Evolutionary conservation across 2,113 vertebrate species (phyloP), one percentile per base, ranked within the genome.

Genomic region (Phalacrocorax carbo): DNA sequence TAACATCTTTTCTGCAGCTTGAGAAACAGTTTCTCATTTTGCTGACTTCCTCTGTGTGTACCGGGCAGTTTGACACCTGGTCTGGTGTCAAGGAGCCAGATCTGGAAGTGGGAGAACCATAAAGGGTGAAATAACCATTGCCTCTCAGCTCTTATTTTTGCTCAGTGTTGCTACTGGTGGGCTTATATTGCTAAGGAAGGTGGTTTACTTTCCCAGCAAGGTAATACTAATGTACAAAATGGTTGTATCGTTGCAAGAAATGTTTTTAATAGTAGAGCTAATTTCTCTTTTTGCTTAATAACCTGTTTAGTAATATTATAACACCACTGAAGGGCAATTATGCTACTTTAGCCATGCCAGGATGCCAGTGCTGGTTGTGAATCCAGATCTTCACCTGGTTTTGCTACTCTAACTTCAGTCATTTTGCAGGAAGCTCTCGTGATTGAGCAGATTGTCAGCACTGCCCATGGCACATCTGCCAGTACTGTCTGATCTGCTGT

Each of bases 211-310:
- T 77, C 62, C n/a, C 55, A 70, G 32, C 26, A 66, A 77, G 23
- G 21, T 29, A 85, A 87, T n/a, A 16, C 23, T 76, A 52, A 82
- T 26, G 7, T 32, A 54, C 70, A 79, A 34, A 80, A 76, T 40
- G 4, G 7, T 54, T 72, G 12, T 57, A 73, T 20, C 19, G 88
- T 65, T 36, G 46, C 48, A 57, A 69, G 72, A 78, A 38, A 2
- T 0, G 10, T 21, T 85, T 55, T 64, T 84, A 91, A 60, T 75
- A 82, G 7, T 32, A 40, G 25, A 83, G 5, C 15, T 93, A 79
- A 78, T 95, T 94, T 81, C 32, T n/a, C 6, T 68, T 90, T 94
- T 83, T 51, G 73, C 40, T 92, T 88, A 86, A 82, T 79, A 82
- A 81, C 18, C 26, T 40, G 6, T 86, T 92, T 46, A 83, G 34